Base-by-base conservation (phyloP, 2,888 invertebrate genomes). In the Scaptomyza polygonia region DNA sequence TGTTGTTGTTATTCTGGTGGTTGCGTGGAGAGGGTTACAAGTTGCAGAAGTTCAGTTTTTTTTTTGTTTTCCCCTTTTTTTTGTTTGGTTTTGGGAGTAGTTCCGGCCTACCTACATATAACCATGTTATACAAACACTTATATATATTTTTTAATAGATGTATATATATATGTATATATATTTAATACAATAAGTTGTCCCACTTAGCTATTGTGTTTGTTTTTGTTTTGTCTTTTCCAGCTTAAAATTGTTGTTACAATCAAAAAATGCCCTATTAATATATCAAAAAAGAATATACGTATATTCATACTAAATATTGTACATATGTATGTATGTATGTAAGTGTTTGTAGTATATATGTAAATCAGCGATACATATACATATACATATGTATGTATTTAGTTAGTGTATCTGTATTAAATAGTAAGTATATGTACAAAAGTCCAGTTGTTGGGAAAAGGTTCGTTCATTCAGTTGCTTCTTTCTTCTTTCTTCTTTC, bases 181-280 rank as follows among this genome's bases (percentile, higher is more conserved):
- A 51, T 82, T 77, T 81, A 76, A 69, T 72, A 77, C 73, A 75
- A 67, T 72, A 63, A 52, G 53, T 71, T 64, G 42, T 61, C 53
- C 54, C 59, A 67, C 63, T 45, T 62, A 62, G 12, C 53, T 47
- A 44, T 61, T 21, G 21, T 21, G 3, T 21, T 21, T 4, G 21
- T 21, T 48, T 40, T 63, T 67, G 70, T 25, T 25, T 48, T 40
- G 64, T 67, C 71, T 25, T 25, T 25, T 4, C 21, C 21, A 58
- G 59, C 56, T 75, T n/a, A 27, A 72, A 77, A 79, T 66, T n/a
- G n/a, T 67, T 77, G 69, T 72, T 68, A 45, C 65, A 65, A 62
- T 75, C 65, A 68, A 72, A 75, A 11, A 75, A 12, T 55, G 25
- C 18, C 36, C 70, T 82, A 79, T 62, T 84, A 25, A 25, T 25